Evolutionary conservation across 2,113 vertebrate species (phyloP).

Genomic region (Psettodes erumei): DNA sequence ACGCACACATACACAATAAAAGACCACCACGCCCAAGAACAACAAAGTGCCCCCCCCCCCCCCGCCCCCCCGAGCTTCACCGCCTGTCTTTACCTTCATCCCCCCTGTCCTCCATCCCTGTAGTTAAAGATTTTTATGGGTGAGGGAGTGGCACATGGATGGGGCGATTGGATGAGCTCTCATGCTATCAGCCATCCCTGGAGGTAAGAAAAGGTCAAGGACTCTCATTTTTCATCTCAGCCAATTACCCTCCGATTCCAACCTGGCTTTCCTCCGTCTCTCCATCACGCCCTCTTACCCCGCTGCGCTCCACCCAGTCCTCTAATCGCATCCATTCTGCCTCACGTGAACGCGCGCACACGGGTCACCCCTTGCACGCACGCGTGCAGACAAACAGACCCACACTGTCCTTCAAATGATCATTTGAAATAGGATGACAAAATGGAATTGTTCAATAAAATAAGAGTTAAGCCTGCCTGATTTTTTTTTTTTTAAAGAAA

Average conservation of each 20-base stretch:
- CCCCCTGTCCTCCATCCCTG: slow-evolving; percentile 61
- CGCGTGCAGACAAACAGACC: slow-evolving; percentile 31
- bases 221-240: slow-evolving; percentile 83
- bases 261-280: slow-evolving; percentile 41
- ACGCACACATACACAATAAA: slow-evolving; percentile 51
- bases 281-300: slow-evolving; percentile 42
- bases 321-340: slow-evolving; percentile 58
- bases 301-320: slow-evolving; percentile 28
- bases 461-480: slow-evolving; percentile 27
- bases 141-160: slow-evolving; percentile 61
- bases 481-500: slow-evolving; percentile 20
- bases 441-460: slow-evolving; percentile 62
- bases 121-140: slow-evolving; percentile 81
- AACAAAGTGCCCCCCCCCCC: slow-evolving; percentile 42
- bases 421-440: slow-evolving; percentile 45
- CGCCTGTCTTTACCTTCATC: slow-evolving; percentile 60
- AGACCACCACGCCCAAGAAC: slow-evolving; percentile 68
- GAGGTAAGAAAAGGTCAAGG: slow-evolving; percentile 82
- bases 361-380: slow-evolving; percentile 11
- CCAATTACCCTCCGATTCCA: slow-evolving; percentile 75
- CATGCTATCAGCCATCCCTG: slow-evolving; percentile 69
- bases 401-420: slow-evolving; percentile 51
- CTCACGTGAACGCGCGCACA: slow-evolving; percentile 25
- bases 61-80: slow-evolving; percentile 44
- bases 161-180: slow-evolving; percentile 61